A percentile compares a stretch with the other conserved stretches of the same genome.
phyloP scores from a whole-genome alignment of 2,797 vertebrate genomes.

The Cyclopterus lumpus region DNA sequence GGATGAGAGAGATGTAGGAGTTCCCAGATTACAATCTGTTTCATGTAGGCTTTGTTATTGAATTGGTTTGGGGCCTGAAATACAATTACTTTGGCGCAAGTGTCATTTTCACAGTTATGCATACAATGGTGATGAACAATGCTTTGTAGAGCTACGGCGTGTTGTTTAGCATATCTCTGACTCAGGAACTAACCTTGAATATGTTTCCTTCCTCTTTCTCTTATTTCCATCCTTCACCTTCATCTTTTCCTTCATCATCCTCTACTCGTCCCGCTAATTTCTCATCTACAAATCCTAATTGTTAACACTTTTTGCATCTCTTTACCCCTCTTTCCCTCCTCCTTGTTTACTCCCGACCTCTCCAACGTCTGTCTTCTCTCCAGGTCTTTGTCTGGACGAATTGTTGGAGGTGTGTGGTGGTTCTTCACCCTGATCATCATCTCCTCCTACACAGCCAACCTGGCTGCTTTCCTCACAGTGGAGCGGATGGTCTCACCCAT shows the following conservation, averaged over 20 bases:
- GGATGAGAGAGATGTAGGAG: constrained; percentile 35
- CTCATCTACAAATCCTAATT: constrained; percentile 13
- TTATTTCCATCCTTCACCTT: constrained; percentile 31
- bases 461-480: constrained; percentile 98
- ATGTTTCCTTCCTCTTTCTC: constrained; percentile 35
- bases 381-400: constrained; percentile 98
- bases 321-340: neutral
- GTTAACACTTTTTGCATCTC: neutral
- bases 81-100: constrained; percentile 56
- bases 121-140: constrained; percentile 34
- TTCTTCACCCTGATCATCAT: constrained; percentile 99
- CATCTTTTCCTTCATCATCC: constrained; percentile 8
- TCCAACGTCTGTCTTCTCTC: constrained; percentile 46
- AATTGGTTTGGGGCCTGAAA: constrained; percentile 62
- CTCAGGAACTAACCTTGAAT: constrained; percentile 44
- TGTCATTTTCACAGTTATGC: constrained; percentile 54
- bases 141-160: constrained; percentile 25
- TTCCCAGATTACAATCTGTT: constrained; percentile 60
- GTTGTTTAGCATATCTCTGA: constrained; percentile 45
- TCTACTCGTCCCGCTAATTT: neutral
- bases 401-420: constrained; percentile 99
- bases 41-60: constrained; percentile 59
- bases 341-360: neutral
- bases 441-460: constrained; percentile 98
- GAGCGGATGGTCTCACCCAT: constrained; percentile 97